Conservation (phyloP, 1,140 invertebrate species). For the Drosophila parvula region DNA sequence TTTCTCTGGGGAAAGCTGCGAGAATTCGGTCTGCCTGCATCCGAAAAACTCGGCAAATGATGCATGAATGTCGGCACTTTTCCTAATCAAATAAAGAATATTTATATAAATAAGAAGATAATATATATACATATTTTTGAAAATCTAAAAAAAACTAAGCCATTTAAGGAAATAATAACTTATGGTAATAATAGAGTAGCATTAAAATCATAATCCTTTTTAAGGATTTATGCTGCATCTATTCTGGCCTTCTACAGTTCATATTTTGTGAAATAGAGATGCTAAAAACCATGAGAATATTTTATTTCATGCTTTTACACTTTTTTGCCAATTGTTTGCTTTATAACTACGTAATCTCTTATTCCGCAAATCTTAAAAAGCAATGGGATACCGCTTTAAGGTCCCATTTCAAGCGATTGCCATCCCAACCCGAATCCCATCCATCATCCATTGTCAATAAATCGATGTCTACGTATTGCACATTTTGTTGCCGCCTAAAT, state of each 20-base stretch:
- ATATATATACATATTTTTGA: background rate
- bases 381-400: slow-evolving; percentile 30
- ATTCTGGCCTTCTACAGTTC: background rate
- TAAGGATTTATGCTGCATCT: background rate
- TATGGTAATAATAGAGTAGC: background rate
- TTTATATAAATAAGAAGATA: background rate
- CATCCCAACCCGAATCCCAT: slow-evolving; percentile 33
- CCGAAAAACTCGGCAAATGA: slow-evolving; percentile 54
- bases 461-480: slow-evolving; percentile 9
- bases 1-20: slow-evolving; percentile 51
- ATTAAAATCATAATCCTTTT: background rate
- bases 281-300: background rate
- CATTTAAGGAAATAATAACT: background rate
- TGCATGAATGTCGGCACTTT: slow-evolving; percentile 67
- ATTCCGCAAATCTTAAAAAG: slow-evolving; percentile 20
- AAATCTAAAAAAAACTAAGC: background rate
- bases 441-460: slow-evolving; percentile 62
- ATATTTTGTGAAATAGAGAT: background rate
- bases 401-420: slow-evolving; percentile 19
- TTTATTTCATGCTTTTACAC: background rate
- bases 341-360: slow-evolving; percentile 18
- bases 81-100: slow-evolving; percentile 44
- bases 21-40: slow-evolving; percentile 32
- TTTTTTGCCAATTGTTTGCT: background rate
- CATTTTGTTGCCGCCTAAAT: slow-evolving; percentile 29